Conservation (phyloP, 92 coral and sea anemone genomes). For the Blastomussa wellsi region DNA sequence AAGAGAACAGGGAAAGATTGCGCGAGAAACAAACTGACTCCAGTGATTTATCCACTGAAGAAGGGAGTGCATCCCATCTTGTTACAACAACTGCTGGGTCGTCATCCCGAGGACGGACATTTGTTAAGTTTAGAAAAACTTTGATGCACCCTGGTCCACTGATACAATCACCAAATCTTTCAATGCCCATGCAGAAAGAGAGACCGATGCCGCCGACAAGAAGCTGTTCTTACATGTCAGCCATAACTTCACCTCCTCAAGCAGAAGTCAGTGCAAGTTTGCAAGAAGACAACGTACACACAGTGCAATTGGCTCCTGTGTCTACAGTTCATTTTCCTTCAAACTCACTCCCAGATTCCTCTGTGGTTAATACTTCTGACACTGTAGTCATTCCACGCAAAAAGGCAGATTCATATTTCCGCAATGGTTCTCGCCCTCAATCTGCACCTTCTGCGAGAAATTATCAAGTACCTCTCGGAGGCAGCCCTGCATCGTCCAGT, state of each 20-base stretch:
- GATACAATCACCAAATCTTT: conserved; percentile 34
- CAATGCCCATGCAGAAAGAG: conserved; percentile 41
- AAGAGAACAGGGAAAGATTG: conserved; percentile 62
- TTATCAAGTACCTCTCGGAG: conserved; percentile 36
- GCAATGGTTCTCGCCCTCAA: conserved; percentile 72
- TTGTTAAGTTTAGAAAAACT: conserved; percentile 19
- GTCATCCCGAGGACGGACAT: conserved; percentile 4
- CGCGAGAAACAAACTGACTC: conserved; percentile 86
- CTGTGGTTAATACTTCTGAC: conserved; percentile 24
- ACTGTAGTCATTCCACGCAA: conserved; percentile 49
- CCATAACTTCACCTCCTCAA: conserved; percentile 61
- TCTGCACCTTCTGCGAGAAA: conserved; percentile 83
- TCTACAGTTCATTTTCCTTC: conserved; percentile 55
- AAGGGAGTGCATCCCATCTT: conserved; percentile 52
- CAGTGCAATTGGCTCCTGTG: conserved; percentile 12
- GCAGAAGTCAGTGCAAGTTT: not conserved
- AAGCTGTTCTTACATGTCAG: conserved; percentile 79
- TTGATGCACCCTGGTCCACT: conserved; percentile 13
- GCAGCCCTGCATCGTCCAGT: conserved; percentile 23
- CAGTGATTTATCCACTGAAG: conserved; percentile 70
- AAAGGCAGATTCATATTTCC: conserved; percentile 33
- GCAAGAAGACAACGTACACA: conserved; percentile 6
- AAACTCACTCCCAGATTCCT: conserved; percentile 58
- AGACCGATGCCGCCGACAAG: conserved; percentile 79
- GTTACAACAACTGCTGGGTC: conserved; percentile 20